Percentiles rank a stretch among this genome's conserved stretches.
These are phyloP conservation scores for Aphodius sticticus DNA, from an alignment of 2,888 invertebrate species.

Conservation along the genomic window DNA sequence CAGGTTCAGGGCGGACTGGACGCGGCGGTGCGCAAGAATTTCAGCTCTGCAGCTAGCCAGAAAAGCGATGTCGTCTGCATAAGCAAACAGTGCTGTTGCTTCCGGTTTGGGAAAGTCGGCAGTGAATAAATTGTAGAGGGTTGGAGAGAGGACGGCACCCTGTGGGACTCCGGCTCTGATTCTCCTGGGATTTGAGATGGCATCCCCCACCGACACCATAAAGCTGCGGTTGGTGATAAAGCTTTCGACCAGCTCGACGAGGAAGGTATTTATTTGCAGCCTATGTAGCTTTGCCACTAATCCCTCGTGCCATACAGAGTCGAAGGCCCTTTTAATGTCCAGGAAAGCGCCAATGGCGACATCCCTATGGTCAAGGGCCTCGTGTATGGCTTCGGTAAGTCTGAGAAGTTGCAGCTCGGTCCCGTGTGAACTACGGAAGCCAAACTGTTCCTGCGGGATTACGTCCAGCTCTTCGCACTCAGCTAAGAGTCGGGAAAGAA, in stretches of 20 bases:
- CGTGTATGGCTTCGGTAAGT: neutral
- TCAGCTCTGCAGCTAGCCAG: neutral
- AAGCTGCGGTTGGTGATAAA: neutral
- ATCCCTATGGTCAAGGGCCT: too few relatives aligned
- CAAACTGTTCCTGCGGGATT: slow-evolving; percentile 12
- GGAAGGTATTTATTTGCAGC: neutral
- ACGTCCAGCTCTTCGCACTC: slow-evolving; percentile 6
- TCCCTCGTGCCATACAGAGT: neutral
- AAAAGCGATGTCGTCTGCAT: slow-evolving; percentile 14
- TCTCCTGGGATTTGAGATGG: neutral
- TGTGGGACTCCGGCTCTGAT: slow-evolving; percentile 21
- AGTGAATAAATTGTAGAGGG: slow-evolving; percentile 14
- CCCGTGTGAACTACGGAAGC: neutral
- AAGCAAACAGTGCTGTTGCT: neutral
- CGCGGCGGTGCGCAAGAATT: neutral
- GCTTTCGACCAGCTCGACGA: neutral
- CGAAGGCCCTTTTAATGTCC: neutral
- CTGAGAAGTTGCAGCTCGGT: slow-evolving; percentile 14
- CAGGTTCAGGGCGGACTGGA: neutral
- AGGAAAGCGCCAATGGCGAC: neutral
- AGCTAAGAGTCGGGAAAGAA: neutral
- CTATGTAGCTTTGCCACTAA: neutral
- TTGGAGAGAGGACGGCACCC: slow-evolving; percentile 7
- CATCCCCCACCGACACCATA: neutral
- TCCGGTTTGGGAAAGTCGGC: neutral